Conservation (phyloP, 2,888 invertebrate genomes). For the Ashinkailepas kermadecensis region DNA sequence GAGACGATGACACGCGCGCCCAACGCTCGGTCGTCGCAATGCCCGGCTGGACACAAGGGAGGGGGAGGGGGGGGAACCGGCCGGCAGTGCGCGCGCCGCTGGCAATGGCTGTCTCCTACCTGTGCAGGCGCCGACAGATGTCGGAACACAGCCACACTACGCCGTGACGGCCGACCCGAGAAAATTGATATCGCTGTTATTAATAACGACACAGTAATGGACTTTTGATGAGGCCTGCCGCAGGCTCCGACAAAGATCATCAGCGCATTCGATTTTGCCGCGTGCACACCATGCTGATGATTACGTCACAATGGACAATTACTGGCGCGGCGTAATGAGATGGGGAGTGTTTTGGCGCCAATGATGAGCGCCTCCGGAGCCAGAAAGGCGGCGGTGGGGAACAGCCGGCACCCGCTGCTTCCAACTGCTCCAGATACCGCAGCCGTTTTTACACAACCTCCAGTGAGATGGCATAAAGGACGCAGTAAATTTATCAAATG, state of each 20-base stretch:
- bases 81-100: neutral
- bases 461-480: neutral
- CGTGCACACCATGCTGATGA: neutral
- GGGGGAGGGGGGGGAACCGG: neutral
- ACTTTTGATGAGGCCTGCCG: slow-evolving; percentile 7
- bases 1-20: neutral
- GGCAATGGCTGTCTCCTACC: neutral
- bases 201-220: neutral
- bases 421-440: neutral
- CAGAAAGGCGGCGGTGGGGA: too few species aligned
- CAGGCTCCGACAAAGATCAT: neutral
- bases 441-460: neutral
- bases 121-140: neutral
- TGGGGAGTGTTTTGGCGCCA: neutral
- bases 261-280: slow-evolving; percentile 16
- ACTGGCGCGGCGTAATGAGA: neutral
- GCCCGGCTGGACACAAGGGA: too few species aligned
- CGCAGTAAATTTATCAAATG: slow-evolving; percentile 9
- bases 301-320: neutral
- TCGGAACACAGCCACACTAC: neutral
- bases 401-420: too few species aligned
- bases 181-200: slow-evolving; percentile 6
- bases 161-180: neutral
- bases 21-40: neutral
- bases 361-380: neutral